Percentiles rank a stretch among this genome's conserved stretches.
Conservation (phyloP, 2,113 vertebrate genomes). For the Lamprologus tigripictilis region DNA sequence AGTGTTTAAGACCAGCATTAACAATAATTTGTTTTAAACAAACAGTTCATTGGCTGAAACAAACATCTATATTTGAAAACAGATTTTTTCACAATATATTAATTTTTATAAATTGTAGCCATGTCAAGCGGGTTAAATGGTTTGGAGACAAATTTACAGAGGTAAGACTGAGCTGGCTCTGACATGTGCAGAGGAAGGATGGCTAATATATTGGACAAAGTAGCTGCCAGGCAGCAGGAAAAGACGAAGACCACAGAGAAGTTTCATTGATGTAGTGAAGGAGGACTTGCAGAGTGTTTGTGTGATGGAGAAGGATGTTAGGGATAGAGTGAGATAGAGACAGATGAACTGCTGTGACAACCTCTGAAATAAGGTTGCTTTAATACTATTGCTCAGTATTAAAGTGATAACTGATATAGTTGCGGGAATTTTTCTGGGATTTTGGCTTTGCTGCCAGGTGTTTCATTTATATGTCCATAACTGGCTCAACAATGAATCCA, state of each 20-base stretch:
- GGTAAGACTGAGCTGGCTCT: not conserved
- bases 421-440: not conserved
- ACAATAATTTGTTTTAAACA: not conserved
- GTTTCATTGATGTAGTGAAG: not conserved
- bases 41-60: not conserved
- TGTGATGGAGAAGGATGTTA: not conserved
- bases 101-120: not conserved
- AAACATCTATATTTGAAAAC: not conserved
- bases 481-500: not conserved
- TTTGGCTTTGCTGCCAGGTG: not conserved
- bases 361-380: not conserved
- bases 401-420: not conserved
- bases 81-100: not conserved
- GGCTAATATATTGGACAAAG: accelerated
- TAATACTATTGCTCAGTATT: not conserved
- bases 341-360: not conserved
- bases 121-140: not conserved
- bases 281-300: not conserved
- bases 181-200: not conserved
- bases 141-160: not conserved
- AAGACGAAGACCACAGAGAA: not conserved
- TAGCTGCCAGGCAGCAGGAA: not conserved
- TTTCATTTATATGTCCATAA: accelerated
- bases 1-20: not conserved
- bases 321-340: not conserved